Evolutionary conservation across 2,888 invertebrate genomes (phyloP).

Genomic region (Acronicta alni): DNA sequence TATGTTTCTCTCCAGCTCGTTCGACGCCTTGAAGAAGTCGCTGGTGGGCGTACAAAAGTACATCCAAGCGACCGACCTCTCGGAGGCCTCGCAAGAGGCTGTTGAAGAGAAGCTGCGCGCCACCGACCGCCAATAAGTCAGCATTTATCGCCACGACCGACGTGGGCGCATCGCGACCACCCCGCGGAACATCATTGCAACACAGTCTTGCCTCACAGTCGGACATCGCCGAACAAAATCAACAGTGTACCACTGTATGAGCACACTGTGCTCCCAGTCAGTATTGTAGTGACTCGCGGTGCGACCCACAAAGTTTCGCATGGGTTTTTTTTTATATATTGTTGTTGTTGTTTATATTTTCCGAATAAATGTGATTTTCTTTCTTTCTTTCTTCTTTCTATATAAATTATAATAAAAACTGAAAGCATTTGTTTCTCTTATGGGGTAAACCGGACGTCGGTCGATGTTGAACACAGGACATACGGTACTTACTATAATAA

Average conservation of each 20-base stretch:
- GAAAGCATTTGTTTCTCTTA: too few relatives aligned
- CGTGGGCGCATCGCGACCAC: slow-evolving; percentile 43
- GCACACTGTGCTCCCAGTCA: slow-evolving; percentile 50
- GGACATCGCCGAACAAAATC: slow-evolving; percentile 7
- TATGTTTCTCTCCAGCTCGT: slow-evolving; percentile 91
- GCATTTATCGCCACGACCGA: slow-evolving; percentile 73
- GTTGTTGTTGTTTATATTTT: slow-evolving; percentile 71
- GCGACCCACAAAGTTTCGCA: slow-evolving; percentile 57
- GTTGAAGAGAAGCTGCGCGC: slow-evolving; percentile 98
- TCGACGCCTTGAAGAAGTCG: slow-evolving; percentile 99
- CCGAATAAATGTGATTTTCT: too few relatives aligned
- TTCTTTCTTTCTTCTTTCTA: too few relatives aligned
- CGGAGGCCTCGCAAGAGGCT: slow-evolving; percentile 97
- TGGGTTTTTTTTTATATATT: slow-evolving; percentile 74
- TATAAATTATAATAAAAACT: too few relatives aligned
- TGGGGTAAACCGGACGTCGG: too few relatives aligned
- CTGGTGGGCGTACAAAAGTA: slow-evolving; percentile 99
- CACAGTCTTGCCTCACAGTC: slow-evolving; percentile 21
- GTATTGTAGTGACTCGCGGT: slow-evolving; percentile 58
- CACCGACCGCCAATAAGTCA: slow-evolving; percentile 95
- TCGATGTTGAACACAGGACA: too few relatives aligned
- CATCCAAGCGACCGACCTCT: slow-evolving; percentile 98
- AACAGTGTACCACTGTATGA: slow-evolving; percentile 25
- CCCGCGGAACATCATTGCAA: slow-evolving; percentile 35
- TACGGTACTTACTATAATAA: too few relatives aligned